These are phyloP conservation scores for Pipistrellus kuhlii DNA, from an alignment of 2,797 vertebrate species.

Conservation along the genomic window DNA sequence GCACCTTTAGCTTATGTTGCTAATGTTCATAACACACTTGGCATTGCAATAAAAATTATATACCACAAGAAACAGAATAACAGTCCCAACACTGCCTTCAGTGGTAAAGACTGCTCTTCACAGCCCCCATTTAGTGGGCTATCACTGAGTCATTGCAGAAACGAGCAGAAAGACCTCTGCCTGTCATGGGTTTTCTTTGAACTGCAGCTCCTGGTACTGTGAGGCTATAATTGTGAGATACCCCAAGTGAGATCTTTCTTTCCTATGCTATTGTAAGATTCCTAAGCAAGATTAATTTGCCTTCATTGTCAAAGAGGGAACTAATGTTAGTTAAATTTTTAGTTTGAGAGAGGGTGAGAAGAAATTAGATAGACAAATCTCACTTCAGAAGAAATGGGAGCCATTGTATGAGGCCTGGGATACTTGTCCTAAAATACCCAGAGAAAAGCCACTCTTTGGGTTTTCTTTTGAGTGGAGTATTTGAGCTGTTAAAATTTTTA, in stretches of 20 bases:
- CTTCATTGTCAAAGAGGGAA: constrained; percentile 37
- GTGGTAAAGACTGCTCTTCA: neutral
- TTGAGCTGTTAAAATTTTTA: neutral
- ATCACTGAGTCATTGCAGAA: constrained; percentile 1
- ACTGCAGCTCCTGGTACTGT: neutral
- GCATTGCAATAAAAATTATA: constrained; percentile 41
- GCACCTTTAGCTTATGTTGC: constrained; percentile 42
- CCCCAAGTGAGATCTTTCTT: neutral
- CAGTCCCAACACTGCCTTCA: neutral
- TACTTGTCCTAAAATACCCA: constrained; percentile 44
- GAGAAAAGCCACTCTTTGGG: neutral
- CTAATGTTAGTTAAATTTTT: constrained; percentile 36
- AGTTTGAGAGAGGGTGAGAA: neutral
- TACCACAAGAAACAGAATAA: neutral
- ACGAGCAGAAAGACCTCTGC: constrained; percentile 22
- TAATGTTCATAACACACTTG: constrained; percentile 6
- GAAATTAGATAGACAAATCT: constrained; percentile 38
- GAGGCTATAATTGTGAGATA: neutral
- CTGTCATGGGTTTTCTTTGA: constrained; percentile 12
- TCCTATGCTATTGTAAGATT: constrained; percentile 8
- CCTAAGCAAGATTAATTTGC: constrained; percentile 45
- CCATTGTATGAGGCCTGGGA: neutral
- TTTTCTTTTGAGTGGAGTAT: neutral
- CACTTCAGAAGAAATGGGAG: constrained; percentile 21
- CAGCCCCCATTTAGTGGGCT: neutral